Base-by-base conservation (phyloP, 2,888 invertebrate species). In the Ophioninae sp. region DNA sequence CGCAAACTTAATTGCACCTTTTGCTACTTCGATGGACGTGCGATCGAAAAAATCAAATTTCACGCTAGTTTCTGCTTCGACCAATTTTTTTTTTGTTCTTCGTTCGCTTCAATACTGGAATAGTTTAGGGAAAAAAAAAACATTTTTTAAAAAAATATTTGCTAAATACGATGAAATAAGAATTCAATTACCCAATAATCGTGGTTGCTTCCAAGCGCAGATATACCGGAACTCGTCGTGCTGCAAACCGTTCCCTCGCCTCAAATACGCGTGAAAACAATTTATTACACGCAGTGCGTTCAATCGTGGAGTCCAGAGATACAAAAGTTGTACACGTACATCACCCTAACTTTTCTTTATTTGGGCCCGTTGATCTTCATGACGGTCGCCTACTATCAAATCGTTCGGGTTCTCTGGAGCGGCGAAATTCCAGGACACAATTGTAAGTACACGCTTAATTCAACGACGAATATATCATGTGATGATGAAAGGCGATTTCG, bases 331-430 rank as follows among this genome's bases (percentile, higher is more conserved):
- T 96, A 96, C 94, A 95, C 95, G 87, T 94, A 96, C 72, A 93
- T 95, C 85, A 96, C 96, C 91, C 94, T 95, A 85, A 92, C 96
- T 30, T 94, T 97, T 77, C 95, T 98, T 64, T 98, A 97, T 93
- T 94, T 96, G 85, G 94, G 96, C 17, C 98, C 98, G 0, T 93
- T 98, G 41, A 90, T 95, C 6, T 95, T 98, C 91, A 98, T 98
- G 96, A 96, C 95, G 88, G 94, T 97, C 84, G 96, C 97, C 0
- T 98, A 98, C 93, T 95, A 95, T 90, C 97, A 97, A 93, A 98
- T 98, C 81, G 96, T 97, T 74, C 93, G 95, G 59, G 97, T 97
- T 2, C 94, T 98, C 20, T 97, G 97, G 97, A 95, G 95, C 85
- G 96, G 96, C 0, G 96, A 96, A 89, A 96, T 96, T 80, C 96